These are phyloP conservation scores for Mechanitis mazaeus DNA, from an alignment of 2,888 invertebrate genomes.

Conservation along the genomic window DNA sequence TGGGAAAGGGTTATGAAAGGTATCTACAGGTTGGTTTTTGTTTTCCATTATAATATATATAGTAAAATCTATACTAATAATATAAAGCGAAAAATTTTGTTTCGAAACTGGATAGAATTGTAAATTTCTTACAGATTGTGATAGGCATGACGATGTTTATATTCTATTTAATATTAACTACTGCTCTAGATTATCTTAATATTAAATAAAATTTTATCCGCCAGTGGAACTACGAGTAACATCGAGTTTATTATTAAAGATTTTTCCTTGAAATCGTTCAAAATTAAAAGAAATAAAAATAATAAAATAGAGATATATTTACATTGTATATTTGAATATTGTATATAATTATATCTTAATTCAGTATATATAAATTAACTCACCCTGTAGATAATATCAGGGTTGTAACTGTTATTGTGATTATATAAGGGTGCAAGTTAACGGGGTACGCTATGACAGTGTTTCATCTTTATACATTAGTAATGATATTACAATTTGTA, in stretches of 20 bases:
- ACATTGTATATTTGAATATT: background rate
- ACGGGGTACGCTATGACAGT: constrained; percentile 48
- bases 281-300: no score
- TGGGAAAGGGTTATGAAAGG: constrained; percentile 61
- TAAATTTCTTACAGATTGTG: no score
- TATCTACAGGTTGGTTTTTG: constrained; percentile 40
- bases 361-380: constrained; percentile 4
- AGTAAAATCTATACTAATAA: no score
- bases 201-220: no score
- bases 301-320: background rate
- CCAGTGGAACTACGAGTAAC: no score
- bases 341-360: background rate
- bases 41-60: background rate
- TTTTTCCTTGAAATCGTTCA: no score
- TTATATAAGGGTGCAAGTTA: constrained; percentile 51
- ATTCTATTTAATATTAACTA: no score
- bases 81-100: no score
- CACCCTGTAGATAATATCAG: constrained; percentile 41
- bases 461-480: constrained; percentile 50
- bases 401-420: constrained; percentile 60
- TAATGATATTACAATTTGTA: constrained; percentile 46
- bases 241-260: no score
- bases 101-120: no score
- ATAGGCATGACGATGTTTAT: no score
- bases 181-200: no score